Percentiles rank a stretch among this genome's conserved stretches.
Evolutionary conservation across 1,140 invertebrate species (phyloP).

Genomic region (Nasonia giraulti): DNA sequence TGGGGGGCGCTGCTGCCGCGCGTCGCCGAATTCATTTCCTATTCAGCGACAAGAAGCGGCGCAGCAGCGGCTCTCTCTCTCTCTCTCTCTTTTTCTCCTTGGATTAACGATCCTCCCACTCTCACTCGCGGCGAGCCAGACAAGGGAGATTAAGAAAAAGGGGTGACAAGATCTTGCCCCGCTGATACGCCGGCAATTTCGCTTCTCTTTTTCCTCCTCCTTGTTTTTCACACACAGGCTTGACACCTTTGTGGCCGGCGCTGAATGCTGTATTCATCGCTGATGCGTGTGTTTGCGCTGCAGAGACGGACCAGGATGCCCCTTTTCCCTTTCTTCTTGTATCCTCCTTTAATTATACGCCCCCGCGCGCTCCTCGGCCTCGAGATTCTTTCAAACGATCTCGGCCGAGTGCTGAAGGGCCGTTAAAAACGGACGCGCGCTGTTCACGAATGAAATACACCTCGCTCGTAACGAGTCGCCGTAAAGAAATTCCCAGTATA

Average conservation of each 20-base stretch:
- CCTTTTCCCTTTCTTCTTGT: too few relatives aligned
- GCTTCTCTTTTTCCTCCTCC: background rate
- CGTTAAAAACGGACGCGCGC: too few relatives aligned
- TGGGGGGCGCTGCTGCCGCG: slow-evolving; percentile 55
- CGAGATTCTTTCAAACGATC: too few relatives aligned
- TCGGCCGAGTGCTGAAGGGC: too few relatives aligned
- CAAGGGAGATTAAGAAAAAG: slow-evolving; percentile 9
- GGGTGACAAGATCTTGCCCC: slow-evolving; percentile 8
- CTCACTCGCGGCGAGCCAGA: background rate
- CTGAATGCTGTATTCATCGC: background rate
- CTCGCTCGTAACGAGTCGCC: background rate
- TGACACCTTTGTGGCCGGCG: background rate
- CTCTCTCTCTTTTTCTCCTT: slow-evolving; percentile 27
- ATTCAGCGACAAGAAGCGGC: slow-evolving; percentile 55
- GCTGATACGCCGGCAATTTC: slow-evolving; percentile 34
- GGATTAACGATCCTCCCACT: slow-evolving; percentile 37
- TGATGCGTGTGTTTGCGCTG: too few relatives aligned
- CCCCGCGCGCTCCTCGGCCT: too few relatives aligned
- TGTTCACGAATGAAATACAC: background rate
- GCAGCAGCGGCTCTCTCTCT: background rate
- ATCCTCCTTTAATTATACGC: too few relatives aligned
- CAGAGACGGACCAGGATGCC: too few relatives aligned
- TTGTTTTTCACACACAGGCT: background rate
- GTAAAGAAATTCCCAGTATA: background rate
- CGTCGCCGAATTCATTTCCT: slow-evolving; percentile 60